Conservation (phyloP, 2,113 vertebrate genomes). For the Ancistrus triradiatus region DNA sequence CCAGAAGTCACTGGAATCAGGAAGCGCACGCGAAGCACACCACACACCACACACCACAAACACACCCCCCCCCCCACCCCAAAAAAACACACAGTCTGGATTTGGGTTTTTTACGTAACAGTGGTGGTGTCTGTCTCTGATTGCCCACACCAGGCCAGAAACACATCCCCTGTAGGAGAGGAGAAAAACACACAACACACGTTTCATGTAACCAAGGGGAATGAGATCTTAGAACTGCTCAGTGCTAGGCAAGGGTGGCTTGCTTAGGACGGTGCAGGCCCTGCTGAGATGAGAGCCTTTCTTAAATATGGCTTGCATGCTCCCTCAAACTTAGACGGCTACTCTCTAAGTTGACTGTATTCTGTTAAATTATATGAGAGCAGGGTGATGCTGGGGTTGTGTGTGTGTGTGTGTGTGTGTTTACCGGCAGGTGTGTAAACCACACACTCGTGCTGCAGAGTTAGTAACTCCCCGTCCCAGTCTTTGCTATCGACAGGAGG, state of each 20-base stretch:
- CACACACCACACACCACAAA: background rate
- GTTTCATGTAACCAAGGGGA: background rate
- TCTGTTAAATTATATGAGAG: constrained; percentile 76
- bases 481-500: constrained; percentile 79
- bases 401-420: too few relatives aligned
- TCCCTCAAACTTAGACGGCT: too few relatives aligned
- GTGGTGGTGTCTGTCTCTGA: constrained; percentile 68
- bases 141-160: constrained; percentile 75
- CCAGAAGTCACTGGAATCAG: too few relatives aligned
- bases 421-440: constrained; percentile 79
- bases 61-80: background rate
- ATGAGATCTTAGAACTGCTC: background rate
- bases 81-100: background rate
- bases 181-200: background rate
- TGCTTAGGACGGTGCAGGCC: too few relatives aligned
- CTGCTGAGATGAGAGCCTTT: too few relatives aligned
- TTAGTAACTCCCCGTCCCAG: constrained; percentile 90
- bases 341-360: too few relatives aligned
- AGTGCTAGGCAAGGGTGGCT: background rate
- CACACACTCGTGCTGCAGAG: constrained; percentile 71
- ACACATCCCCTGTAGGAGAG: constrained; percentile 65
- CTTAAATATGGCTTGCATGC: too few relatives aligned
- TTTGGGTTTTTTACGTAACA: constrained; percentile 56
- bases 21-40: too few relatives aligned
- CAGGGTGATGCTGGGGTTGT: too few relatives aligned